Evolutionary conservation across 2,113 vertebrate genomes (phyloP).

Genomic region (Eulemur macaco): DNA sequence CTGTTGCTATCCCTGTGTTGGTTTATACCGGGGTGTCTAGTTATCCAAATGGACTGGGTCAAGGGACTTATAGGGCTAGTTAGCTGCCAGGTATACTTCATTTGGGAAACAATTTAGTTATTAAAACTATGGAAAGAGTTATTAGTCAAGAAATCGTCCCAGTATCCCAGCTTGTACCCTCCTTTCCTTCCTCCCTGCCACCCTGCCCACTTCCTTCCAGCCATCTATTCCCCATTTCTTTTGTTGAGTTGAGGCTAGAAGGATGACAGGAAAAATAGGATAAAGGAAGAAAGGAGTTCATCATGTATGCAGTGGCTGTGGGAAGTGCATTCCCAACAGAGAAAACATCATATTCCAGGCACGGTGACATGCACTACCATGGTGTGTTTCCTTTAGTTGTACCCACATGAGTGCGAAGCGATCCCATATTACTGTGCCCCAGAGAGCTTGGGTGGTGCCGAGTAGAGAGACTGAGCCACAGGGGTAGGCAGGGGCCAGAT

Average conservation of each 20-base stretch:
- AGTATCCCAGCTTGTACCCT: neutral
- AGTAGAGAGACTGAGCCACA: no score
- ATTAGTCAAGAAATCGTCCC: neutral
- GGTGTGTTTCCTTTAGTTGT: neutral
- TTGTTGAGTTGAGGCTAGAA: neutral
- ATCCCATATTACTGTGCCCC: rapidly evolving
- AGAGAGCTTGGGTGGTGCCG: neutral
- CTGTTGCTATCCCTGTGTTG: neutral
- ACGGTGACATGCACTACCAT: no score
- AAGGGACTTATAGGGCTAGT: neutral
- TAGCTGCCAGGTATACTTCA: neutral
- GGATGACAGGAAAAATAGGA: neutral
- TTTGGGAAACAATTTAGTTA: neutral
- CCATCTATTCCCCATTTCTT: neutral
- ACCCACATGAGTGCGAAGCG: neutral
- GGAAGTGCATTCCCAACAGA: neutral
- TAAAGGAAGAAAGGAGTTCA: neutral
- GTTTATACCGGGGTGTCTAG: neutral
- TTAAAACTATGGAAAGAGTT: neutral
- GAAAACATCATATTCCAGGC: neutral
- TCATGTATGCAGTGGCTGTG: neutral
- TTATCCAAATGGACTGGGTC: neutral
- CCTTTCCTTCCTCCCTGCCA: neutral
- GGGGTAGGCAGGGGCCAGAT: neutral
- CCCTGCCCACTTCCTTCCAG: neutral